Conservation (phyloP, 2,797 vertebrate species). For the Danio kyathit region DNA sequence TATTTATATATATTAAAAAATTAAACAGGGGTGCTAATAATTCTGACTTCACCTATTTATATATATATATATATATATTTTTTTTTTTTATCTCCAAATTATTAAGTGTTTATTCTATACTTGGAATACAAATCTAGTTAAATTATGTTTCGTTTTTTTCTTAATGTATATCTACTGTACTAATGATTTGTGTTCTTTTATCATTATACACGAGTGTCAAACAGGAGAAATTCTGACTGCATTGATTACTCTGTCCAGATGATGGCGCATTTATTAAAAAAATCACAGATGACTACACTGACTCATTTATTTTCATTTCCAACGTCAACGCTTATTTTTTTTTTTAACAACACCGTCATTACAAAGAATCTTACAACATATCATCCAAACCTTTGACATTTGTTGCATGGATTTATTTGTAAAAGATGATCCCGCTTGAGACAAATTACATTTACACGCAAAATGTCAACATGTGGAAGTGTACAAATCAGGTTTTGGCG, state of each 20-base stretch:
- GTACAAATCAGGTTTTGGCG: background rate
- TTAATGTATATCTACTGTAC: background rate
- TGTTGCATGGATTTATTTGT: background rate
- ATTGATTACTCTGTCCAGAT: background rate
- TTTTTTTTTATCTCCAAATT: too few species aligned
- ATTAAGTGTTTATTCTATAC: background rate
- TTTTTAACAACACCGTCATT: background rate
- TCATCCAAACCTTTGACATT: background rate
- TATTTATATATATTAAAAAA: too few species aligned
- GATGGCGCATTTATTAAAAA: background rate
- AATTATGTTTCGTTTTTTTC: too few species aligned
- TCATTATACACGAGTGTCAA: background rate
- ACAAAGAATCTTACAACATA: constrained; percentile 5
- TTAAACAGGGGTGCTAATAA: too few species aligned
- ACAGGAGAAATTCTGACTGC: background rate
- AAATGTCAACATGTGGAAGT: background rate
- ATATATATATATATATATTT: too few species aligned
- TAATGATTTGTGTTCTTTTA: background rate
- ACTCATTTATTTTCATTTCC: constrained; percentile 12
- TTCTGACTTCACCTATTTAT: too few species aligned
- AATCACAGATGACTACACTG: background rate
- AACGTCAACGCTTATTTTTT: background rate
- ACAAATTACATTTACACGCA: background rate
- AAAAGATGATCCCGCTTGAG: background rate
- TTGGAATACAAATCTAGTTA: too few species aligned